phyloP scores from a whole-genome alignment of 2,113 vertebrate species.

The Chaenogobius annularis region DNA sequence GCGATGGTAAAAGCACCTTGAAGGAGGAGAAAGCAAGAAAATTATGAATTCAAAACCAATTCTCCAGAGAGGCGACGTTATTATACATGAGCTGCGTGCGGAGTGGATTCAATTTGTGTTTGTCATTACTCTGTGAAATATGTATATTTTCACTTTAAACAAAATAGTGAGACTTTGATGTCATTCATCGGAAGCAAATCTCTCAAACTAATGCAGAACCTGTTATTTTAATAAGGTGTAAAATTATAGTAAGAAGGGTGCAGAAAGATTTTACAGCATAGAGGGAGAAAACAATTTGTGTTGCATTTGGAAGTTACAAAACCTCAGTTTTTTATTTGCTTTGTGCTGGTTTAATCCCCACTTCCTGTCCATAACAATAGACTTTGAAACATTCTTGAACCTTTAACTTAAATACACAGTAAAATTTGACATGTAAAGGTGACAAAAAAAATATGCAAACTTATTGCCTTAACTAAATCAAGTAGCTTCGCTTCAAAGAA shows the following conservation, averaged over 20 bases:
- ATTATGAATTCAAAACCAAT: slow-evolving; percentile 54
- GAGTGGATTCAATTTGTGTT: slow-evolving; percentile 1
- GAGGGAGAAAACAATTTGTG: neutral
- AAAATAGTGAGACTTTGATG: slow-evolving; percentile 25
- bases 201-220: neutral
- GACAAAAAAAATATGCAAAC: too few species aligned
- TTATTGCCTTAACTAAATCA: too few species aligned
- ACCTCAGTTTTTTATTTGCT: neutral
- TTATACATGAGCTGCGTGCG: slow-evolving; percentile 49
- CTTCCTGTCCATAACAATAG: neutral
- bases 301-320: neutral
- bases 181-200: slow-evolving; percentile 5
- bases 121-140: slow-evolving; percentile 27
- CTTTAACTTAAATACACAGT: neutral
- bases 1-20: slow-evolving; percentile 47
- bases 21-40: slow-evolving; percentile 42
- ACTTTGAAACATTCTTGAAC: neutral
- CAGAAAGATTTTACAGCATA: neutral
- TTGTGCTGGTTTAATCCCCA: neutral
- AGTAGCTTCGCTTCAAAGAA: too few species aligned
- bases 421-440: too few species aligned
- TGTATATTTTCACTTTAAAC: slow-evolving; percentile 16
- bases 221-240: neutral
- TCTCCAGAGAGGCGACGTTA: slow-evolving; percentile 47
- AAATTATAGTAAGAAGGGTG: neutral